These are phyloP conservation scores for Sympetrum striolatum DNA, from an alignment of 2,888 invertebrate genomes.

Conservation along the genomic window DNA sequence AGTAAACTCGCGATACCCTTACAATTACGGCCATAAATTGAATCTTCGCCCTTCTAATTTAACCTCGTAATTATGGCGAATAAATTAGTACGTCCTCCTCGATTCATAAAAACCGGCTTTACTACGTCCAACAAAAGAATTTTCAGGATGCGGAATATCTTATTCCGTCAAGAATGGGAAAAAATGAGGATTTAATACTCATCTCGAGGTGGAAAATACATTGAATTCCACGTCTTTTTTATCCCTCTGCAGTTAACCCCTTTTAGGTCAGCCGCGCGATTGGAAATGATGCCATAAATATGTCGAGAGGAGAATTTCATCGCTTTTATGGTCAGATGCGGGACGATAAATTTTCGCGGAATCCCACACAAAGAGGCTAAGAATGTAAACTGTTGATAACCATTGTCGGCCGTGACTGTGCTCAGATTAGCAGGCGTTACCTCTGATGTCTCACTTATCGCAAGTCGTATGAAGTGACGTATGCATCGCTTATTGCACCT, in stretches of 20 bases:
- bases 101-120: neutral
- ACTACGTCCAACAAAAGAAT: neutral
- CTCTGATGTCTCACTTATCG: neutral
- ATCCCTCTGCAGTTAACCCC: neutral
- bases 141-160: neutral
- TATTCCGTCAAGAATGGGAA: neutral
- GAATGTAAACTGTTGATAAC: neutral
- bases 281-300: neutral
- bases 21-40: neutral
- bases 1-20: neutral
- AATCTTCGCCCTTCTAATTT: neutral
- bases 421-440: neutral
- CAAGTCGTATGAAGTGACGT: neutral
- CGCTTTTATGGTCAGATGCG: neutral
- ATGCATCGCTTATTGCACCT: neutral
- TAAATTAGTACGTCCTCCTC: neutral
- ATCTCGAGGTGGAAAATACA: neutral
- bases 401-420: neutral
- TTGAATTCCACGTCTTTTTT: neutral
- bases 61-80: neutral
- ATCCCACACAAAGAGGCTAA: neutral
- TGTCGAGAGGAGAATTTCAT: neutral
- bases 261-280: neutral
- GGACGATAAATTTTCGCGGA: neutral
- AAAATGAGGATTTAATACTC: neutral